Conservation (phyloP, 1,140 invertebrate genomes). For the Mactra quadrangularis region DNA sequence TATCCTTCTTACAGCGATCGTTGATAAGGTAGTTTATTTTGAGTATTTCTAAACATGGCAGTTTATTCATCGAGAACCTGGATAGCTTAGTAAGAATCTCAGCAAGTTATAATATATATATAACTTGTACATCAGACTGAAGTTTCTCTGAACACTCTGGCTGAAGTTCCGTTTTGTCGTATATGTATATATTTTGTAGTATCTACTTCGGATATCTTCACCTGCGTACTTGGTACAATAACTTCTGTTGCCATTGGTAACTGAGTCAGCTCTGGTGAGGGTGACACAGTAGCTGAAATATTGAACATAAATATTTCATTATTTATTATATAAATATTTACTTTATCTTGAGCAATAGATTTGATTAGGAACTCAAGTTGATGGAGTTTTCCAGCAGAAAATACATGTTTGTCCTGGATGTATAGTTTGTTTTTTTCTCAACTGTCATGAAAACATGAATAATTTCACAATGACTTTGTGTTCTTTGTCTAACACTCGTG, state of each 20-base stretch:
- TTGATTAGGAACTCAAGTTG: too few relatives aligned
- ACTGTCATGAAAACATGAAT: too few relatives aligned
- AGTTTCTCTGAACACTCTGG: slow-evolving; percentile 82
- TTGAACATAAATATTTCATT: slow-evolving; percentile 19
- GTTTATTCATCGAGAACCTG: too few relatives aligned
- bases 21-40: too few relatives aligned
- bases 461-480: too few relatives aligned
- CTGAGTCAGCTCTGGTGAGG: slow-evolving; percentile 75
- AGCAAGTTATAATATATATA: background rate
- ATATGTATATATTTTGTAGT: slow-evolving; percentile 83
- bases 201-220: slow-evolving; percentile 82
- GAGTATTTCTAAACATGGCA: too few relatives aligned
- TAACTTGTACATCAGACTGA: slow-evolving; percentile 79
- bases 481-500: too few relatives aligned
- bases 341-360: background rate
- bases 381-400: too few relatives aligned
- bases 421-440: too few relatives aligned
- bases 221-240: slow-evolving; percentile 80
- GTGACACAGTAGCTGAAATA: slow-evolving; percentile 73
- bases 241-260: slow-evolving; percentile 79
- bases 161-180: slow-evolving; percentile 80
- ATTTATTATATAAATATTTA: background rate
- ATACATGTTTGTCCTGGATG: too few relatives aligned
- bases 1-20: too few relatives aligned
- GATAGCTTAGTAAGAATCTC: too few relatives aligned